Percentiles rank a stretch among this genome's conserved stretches.
Evolutionary conservation across 2,797 vertebrate genomes (phyloP).

Genomic region (Cuculus canorus): DNA sequence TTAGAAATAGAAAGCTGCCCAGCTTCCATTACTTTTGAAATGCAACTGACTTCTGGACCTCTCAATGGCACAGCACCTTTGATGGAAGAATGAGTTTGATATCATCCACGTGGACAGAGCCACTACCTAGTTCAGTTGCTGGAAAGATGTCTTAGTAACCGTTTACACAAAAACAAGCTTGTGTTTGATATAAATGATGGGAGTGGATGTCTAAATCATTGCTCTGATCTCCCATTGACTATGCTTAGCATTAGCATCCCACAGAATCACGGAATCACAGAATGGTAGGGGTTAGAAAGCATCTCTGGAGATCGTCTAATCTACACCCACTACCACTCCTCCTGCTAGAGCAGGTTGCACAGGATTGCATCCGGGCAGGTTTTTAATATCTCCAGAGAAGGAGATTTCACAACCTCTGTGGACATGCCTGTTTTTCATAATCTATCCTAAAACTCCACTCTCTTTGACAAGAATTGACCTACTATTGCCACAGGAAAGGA

Average conservation of each 20-base stretch:
- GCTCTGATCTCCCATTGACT: neutral
- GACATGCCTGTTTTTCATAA: neutral
- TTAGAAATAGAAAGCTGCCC: neutral
- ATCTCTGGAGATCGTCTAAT: no score
- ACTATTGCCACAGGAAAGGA: neutral
- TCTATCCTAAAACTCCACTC: conserved; percentile 22
- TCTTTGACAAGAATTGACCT: neutral
- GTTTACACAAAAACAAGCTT: neutral
- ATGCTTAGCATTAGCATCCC: neutral
- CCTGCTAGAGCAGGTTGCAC: no score
- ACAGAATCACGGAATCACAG: neutral
- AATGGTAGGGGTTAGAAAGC: no score
- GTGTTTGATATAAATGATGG: neutral
- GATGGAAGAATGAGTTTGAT: conserved; percentile 2
- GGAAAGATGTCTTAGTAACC: neutral
- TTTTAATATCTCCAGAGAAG: no score
- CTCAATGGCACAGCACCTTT: neutral
- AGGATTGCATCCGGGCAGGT: no score
- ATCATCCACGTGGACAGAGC: neutral
- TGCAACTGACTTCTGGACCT: conserved; percentile 15
- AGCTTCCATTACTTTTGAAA: conserved; percentile 6
- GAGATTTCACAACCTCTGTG: no score
- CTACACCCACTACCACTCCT: no score
- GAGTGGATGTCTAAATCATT: conserved; percentile 19
- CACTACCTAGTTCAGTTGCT: neutral